These are phyloP conservation scores for Eurois occulta DNA, from an alignment of 2,888 invertebrate species.

Conservation along the genomic window DNA sequence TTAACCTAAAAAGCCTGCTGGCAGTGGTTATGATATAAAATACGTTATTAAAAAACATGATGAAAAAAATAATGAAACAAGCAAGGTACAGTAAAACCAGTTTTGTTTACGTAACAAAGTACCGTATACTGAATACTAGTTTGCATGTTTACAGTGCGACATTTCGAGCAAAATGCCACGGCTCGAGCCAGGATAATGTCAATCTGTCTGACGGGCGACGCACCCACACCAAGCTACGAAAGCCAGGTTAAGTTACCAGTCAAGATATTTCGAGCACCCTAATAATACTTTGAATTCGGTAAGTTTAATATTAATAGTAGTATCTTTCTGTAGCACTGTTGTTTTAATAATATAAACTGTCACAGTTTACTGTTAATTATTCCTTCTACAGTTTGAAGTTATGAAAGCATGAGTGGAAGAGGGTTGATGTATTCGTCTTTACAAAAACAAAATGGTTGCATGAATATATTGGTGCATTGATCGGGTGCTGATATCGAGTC, in stretches of 20 bases:
- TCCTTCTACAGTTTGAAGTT: neutral
- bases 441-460: neutral
- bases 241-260: slow-evolving; percentile 55
- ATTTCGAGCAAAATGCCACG: slow-evolving; percentile 71
- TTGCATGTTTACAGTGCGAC: slow-evolving; percentile 68
- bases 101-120: slow-evolving; percentile 43
- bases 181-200: slow-evolving; percentile 71
- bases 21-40: too few relatives aligned
- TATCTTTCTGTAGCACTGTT: neutral
- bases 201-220: slow-evolving; percentile 63
- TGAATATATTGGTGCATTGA: neutral
- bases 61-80: slow-evolving; percentile 14
- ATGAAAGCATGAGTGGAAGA: neutral
- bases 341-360: neutral
- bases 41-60: neutral
- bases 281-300: slow-evolving; percentile 12
- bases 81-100: slow-evolving; percentile 16
- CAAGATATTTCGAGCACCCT: slow-evolving; percentile 37
- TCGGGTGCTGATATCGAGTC: neutral
- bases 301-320: neutral
- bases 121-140: slow-evolving; percentile 62
- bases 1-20: too few relatives aligned
- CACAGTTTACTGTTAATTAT: neutral
- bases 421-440: neutral
- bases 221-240: slow-evolving; percentile 56